phyloP scores from a whole-genome alignment of 1,140 invertebrate species.

The Diachasmimorpha longicaudata region DNA sequence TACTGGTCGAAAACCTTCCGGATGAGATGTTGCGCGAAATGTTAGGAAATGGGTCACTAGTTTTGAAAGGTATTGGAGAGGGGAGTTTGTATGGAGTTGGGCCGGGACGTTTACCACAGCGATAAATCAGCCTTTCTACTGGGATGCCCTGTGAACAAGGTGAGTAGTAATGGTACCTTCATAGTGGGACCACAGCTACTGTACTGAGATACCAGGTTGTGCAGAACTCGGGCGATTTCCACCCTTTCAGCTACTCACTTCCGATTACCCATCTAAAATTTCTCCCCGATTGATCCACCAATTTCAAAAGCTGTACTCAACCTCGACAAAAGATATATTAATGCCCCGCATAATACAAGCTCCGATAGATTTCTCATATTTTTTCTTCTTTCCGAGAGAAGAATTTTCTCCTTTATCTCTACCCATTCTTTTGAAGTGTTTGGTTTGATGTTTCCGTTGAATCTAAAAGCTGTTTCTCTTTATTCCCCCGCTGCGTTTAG shows the following conservation, averaged over 20 bases:
- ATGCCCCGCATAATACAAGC: background rate
- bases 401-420: background rate
- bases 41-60: background rate
- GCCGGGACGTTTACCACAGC: background rate
- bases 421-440: background rate
- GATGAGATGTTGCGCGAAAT: background rate
- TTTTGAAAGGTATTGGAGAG: background rate
- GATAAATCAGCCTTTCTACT: background rate
- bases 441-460: background rate
- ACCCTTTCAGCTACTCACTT: constrained; percentile 4
- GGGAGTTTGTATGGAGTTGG: background rate
- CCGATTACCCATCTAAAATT: constrained; percentile 12
- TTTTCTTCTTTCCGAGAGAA: background rate
- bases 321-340: background rate
- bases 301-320: background rate
- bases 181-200: background rate
- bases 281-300: background rate
- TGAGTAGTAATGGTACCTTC: background rate
- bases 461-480: background rate
- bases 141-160: background rate
- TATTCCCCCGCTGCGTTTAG: too few relatives aligned
- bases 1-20: background rate
- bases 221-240: background rate
- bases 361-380: background rate
- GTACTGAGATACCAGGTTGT: background rate